Evolutionary conservation across 2,113 vertebrate genomes (phyloP), one percentile per base, ranked within the genome.

Genomic region (Neolamprologus caudopunctatus): DNA sequence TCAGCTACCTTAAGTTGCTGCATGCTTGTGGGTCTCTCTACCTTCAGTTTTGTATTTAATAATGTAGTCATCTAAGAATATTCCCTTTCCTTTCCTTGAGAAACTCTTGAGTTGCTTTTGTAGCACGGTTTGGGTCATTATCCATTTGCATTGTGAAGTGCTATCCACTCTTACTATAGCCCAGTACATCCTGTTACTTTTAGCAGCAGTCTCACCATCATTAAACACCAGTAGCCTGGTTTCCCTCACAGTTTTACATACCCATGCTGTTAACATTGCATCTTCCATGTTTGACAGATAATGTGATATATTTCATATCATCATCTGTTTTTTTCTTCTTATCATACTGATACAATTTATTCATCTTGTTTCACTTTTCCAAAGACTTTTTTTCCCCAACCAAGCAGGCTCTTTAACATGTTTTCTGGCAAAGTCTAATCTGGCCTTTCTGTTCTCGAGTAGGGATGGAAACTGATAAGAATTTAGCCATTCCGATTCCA

Each of bases 331-430:
- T 2, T 71, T 40, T 42, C 63, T 71, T 71, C 7, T 6, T 40
- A 71, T 42, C 12, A 3, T 24, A 1, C 35, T 40, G 35, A 9
- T 40, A 42, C 66, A 45, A 45, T 16, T 45, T 26, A 45, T 1
- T 73, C 0, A 71, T 71, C 37, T 73, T 26, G 21, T 26, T 26
- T 73, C 21, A 26, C 3, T 45, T 73, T 24, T 45, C 37, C 68
- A 73, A 73, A 73, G 6, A 63, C 58, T 16, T 45, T 7, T 33
- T 42, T 26, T 3, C 0, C 0, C 4, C 13, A 28, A 26, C 2
- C 37, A 1, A 26, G 37, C 66, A 42, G 21, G 5, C 2, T 75
- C 24, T 75, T 75, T 75, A 47, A 19, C 24, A 47, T 11, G 6
- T 75, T 75, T 47, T 47, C 24, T 12, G 9, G 21, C 0, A 10